Evolutionary conservation across 2,113 vertebrate genomes (phyloP).

Genomic region (Ranitomeya variabilis): DNA sequence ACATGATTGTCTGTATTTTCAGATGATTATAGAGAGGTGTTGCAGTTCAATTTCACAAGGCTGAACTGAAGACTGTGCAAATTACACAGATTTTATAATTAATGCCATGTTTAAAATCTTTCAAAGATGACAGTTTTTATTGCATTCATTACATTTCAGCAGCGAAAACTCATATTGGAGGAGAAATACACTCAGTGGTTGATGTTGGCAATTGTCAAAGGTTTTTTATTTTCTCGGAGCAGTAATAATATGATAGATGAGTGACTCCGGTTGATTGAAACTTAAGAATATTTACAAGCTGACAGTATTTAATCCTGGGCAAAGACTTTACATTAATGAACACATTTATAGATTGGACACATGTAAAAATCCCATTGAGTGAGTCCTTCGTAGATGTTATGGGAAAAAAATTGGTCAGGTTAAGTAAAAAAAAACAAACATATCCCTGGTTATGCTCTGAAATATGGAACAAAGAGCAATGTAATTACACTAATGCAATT

Average conservation of each 20-base stretch:
- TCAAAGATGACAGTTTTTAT: constrained; percentile 42
- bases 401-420: constrained; percentile 66
- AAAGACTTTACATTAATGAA: constrained; percentile 57
- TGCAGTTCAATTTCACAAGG: constrained; percentile 4
- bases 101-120: constrained; percentile 19
- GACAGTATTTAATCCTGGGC: constrained; percentile 49
- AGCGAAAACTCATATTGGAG: constrained; percentile 3
- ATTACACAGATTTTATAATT: constrained; percentile 51
- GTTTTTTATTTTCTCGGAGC: neutral
- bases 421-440: constrained; percentile 33
- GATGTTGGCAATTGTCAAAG: neutral
- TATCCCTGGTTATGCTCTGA: constrained; percentile 68
- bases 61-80: neutral
- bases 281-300: constrained; percentile 29
- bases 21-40: constrained; percentile 8
- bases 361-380: constrained; percentile 64
- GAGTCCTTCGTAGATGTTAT: constrained; percentile 60
- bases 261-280: constrained; percentile 28
- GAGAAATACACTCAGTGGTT: neutral
- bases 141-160: constrained; percentile 2
- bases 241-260: constrained; percentile 1
- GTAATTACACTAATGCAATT: constrained; percentile 83
- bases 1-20: neutral
- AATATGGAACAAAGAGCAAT: constrained; percentile 70
- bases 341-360: constrained; percentile 59